Evolutionary conservation across 2,888 invertebrate species (phyloP).

Genomic region (Germaria angustata): DNA sequence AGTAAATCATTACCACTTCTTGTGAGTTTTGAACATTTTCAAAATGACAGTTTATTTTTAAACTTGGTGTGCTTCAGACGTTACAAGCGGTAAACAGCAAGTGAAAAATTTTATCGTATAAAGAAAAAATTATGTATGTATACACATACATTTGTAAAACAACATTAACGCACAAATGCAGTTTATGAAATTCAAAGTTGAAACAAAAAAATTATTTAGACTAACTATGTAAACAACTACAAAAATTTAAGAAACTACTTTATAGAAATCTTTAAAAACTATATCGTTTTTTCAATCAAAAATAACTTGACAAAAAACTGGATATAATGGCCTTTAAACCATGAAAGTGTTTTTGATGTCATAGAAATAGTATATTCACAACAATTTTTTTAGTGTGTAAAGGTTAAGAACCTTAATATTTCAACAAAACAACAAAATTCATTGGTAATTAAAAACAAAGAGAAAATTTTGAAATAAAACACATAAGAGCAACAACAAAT

Average conservation of each 20-base stretch:
- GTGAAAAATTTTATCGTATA: constrained; percentile 12
- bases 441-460: constrained; percentile 10
- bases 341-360: background rate
- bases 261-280: background rate
- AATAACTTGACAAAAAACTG: background rate
- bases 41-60: constrained; percentile 71
- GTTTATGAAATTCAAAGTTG: constrained; percentile 18
- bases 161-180: constrained; percentile 51
- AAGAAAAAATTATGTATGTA: no score
- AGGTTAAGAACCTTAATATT: constrained; percentile 49
- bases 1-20: constrained; percentile 27
- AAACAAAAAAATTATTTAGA: background rate
- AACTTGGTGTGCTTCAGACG: constrained; percentile 73
- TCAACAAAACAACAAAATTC: background rate
- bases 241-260: background rate
- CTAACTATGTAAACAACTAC: background rate
- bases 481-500: background rate
- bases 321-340: constrained; percentile 4
- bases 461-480: background rate
- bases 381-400: constrained; percentile 1
- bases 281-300: background rate
- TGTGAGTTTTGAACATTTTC: constrained; percentile 52
- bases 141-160: no score
- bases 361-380: background rate
- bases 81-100: constrained; percentile 51